Evolutionary conservation across 2,888 invertebrate genomes (phyloP).

Genomic region (Dicyrtomina minuta): DNA sequence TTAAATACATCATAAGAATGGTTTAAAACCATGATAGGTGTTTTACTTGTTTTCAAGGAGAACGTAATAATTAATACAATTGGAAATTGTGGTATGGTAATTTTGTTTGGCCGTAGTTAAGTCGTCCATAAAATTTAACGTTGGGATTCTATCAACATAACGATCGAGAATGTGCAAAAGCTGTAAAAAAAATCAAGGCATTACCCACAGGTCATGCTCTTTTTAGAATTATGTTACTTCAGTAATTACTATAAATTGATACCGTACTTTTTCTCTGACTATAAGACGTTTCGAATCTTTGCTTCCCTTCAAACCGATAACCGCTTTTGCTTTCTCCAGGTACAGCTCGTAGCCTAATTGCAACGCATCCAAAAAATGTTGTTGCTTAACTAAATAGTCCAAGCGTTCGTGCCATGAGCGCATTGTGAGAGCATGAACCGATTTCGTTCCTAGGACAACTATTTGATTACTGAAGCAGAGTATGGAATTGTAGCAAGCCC

Average conservation of each 20-base stretch:
- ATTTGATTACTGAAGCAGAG: slow-evolving; percentile 69
- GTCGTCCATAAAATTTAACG: slow-evolving; percentile 51
- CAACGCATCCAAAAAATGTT: slow-evolving; percentile 63
- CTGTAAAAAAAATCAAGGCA: slow-evolving; percentile 48
- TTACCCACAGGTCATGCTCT: no score
- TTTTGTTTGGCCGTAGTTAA: slow-evolving; percentile 51
- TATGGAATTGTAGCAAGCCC: slow-evolving; percentile 74
- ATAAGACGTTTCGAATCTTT: slow-evolving; percentile 59
- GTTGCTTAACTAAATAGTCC: slow-evolving; percentile 60
- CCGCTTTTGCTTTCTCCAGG: slow-evolving; percentile 65
- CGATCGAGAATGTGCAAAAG: slow-evolving; percentile 55
- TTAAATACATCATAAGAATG: not conserved
- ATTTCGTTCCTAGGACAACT: slow-evolving; percentile 68
- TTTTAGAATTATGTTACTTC: not conserved
- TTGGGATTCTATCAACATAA: slow-evolving; percentile 55
- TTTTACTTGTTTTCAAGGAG: slow-evolving; percentile 60
- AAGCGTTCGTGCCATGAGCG: slow-evolving; percentile 61
- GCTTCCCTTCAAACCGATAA: slow-evolving; percentile 62
- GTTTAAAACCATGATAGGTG: not conserved
- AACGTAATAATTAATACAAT: slow-evolving; percentile 55
- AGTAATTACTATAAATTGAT: slow-evolving; percentile 40
- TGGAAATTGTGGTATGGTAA: slow-evolving; percentile 48
- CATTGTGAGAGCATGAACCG: slow-evolving; percentile 63
- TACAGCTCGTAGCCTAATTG: slow-evolving; percentile 65
- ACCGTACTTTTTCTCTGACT: slow-evolving; percentile 57